phyloP scores from a whole-genome alignment of 1,140 invertebrate genomes.

The Homarus americanus region DNA sequence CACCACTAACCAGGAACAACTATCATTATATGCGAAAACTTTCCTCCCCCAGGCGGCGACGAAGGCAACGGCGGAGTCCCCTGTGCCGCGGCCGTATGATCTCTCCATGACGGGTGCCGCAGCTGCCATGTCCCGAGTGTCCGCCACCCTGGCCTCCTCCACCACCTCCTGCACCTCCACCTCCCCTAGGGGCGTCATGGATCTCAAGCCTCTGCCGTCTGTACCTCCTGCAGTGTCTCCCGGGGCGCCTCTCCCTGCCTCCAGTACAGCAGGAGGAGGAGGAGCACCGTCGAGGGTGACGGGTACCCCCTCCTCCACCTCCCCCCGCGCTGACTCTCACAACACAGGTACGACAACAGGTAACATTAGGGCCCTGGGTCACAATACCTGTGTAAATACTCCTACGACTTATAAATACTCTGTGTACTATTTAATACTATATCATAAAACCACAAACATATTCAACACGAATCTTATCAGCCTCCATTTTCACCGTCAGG shows the following conservation, averaged over 20 bases:
- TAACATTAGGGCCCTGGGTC: no score
- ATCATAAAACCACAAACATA: no score
- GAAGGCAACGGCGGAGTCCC: conserved; percentile 1
- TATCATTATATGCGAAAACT: no score
- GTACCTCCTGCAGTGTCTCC: not conserved
- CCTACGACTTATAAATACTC: no score
- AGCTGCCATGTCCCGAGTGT: not conserved
- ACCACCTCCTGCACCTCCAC: not conserved
- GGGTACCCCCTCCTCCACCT: not conserved
- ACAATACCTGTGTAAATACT: no score
- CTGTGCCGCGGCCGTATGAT: conserved; percentile 49
- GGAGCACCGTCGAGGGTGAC: not conserved
- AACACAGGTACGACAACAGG: not conserved
- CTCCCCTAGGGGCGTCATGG: not conserved
- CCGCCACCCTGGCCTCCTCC: not conserved
- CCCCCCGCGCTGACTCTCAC: not conserved
- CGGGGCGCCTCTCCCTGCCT: not conserved
- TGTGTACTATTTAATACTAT: no score
- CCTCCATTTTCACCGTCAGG: not conserved
- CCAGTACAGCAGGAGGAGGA: not conserved
- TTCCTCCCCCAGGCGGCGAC: conserved; percentile 23
- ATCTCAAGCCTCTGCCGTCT: not conserved
- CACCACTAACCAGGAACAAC: no score
- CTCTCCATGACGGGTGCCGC: conserved; percentile 52
- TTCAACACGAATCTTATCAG: no score